These are phyloP conservation scores for Scomber colias DNA, from an alignment of 2,113 vertebrate genomes.

Conservation along the genomic window DNA sequence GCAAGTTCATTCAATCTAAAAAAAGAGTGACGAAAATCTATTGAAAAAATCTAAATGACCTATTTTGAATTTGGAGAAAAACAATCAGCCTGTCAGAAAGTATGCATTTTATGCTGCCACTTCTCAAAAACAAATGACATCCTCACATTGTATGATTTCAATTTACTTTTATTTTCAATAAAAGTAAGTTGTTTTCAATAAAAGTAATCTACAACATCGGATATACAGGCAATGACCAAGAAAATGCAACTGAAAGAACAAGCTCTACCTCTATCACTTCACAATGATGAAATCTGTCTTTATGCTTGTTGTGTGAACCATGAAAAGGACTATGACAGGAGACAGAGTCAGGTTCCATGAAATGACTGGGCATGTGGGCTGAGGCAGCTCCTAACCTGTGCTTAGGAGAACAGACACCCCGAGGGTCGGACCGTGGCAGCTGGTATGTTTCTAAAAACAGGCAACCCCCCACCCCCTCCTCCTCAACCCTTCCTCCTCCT, in stretches of 20 bases:
- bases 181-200: background rate
- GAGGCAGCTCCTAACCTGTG: conserved; percentile 74
- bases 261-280: background rate
- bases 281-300: conserved; percentile 5
- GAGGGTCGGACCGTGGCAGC: conserved; percentile 64
- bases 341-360: conserved; percentile 49
- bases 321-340: conserved; percentile 47
- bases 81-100: background rate
- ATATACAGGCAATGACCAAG: background rate
- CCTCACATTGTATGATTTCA: background rate
- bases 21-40: too few species aligned
- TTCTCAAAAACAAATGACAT: too few species aligned
- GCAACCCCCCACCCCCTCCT: background rate
- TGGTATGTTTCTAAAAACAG: conserved; percentile 81
- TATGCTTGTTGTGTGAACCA: conserved; percentile 31
- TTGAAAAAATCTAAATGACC: background rate
- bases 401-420: conserved; percentile 68
- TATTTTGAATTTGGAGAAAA: background rate
- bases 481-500: conserved; percentile 30
- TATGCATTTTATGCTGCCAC: background rate
- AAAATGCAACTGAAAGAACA: conserved; percentile 3
- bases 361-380: conserved; percentile 61
- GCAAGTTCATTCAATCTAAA: too few species aligned
- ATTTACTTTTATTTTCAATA: background rate
- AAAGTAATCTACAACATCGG: background rate